Percentiles rank a stretch among this genome's conserved stretches.
These are phyloP conservation scores for Flexamia atlantica DNA, from an alignment of 2,888 invertebrate genomes.

Conservation along the genomic window DNA sequence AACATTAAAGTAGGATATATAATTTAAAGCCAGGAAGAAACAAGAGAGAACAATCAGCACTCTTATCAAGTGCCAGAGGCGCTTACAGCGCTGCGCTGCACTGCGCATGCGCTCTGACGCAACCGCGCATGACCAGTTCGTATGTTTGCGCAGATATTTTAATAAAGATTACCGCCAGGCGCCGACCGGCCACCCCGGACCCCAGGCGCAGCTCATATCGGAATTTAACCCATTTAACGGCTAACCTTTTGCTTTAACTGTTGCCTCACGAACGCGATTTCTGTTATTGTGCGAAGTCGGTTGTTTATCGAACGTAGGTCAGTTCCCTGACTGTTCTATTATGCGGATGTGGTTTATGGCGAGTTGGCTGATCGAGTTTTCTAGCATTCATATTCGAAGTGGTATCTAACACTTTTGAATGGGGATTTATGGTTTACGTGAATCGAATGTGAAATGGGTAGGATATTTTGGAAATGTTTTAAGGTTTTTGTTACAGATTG, in stretches of 20 bases:
- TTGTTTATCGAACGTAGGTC: conserved; percentile 4
- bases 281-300: conserved; percentile 17
- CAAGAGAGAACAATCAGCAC: too few species aligned
- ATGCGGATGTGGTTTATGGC: not conserved
- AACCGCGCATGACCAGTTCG: conserved; percentile 16
- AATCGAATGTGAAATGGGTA: too few species aligned
- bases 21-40: too few species aligned
- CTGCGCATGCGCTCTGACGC: not conserved
- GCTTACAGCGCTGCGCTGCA: too few species aligned
- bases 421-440: too few species aligned
- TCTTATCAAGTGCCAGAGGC: too few species aligned
- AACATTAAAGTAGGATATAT: too few species aligned
- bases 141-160: conserved; percentile 51
- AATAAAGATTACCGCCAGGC: conserved; percentile 35
- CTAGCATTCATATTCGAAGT: too few species aligned
- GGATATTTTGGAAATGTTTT: too few species aligned
- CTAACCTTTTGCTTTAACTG: conserved; percentile 47
- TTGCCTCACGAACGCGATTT: conserved; percentile 35
- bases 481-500: too few species aligned
- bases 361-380: too few species aligned
- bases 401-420: too few species aligned
- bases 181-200: not conserved
- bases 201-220: not conserved
- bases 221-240: conserved; percentile 32
- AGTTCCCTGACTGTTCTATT: not conserved